Evolutionary conservation across 2,888 invertebrate species (phyloP).

Genomic region (Lordiphosa andalusiaca): DNA sequence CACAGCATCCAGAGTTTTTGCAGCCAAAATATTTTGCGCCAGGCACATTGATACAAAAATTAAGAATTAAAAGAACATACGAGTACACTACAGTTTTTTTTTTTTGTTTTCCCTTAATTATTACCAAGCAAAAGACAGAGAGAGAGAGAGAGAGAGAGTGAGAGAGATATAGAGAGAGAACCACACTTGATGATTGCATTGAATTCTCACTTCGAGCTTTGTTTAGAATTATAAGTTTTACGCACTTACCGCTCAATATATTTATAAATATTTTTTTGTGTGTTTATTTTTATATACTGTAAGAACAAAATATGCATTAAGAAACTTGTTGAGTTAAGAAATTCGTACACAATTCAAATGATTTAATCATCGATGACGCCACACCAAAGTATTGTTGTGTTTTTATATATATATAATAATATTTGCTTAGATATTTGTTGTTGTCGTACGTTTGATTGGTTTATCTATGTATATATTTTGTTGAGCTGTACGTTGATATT

Average conservation of each 20-base stretch:
- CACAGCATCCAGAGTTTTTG: slow-evolving; percentile 37
- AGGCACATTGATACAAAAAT: slow-evolving; percentile 42
- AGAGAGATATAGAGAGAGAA: slow-evolving; percentile 1
- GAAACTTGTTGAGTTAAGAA: slow-evolving; percentile 17
- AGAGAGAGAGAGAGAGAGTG: slow-evolving; percentile 1
- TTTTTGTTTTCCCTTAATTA: slow-evolving; percentile 16
- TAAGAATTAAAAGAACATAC: slow-evolving; percentile 19
- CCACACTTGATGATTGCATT: slow-evolving; percentile 2
- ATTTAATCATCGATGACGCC: slow-evolving; percentile 66
- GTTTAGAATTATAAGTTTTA: slow-evolving; percentile 23
- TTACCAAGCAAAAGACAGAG: slow-evolving; percentile 12
- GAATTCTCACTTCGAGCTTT: slow-evolving; percentile 3
- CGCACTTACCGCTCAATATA: slow-evolving; percentile 32
- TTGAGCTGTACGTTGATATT: slow-evolving; percentile 17
- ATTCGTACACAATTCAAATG: slow-evolving; percentile 15
- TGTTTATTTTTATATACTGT: slow-evolving; percentile 12
- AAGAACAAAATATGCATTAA: slow-evolving; percentile 9
- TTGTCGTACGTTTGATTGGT: slow-evolving; percentile 32
- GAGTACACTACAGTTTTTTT: slow-evolving; percentile 34
- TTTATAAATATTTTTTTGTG: neutral
- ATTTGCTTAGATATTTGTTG: slow-evolving; percentile 17
- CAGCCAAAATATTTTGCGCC: slow-evolving; percentile 37
- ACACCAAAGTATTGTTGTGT: slow-evolving; percentile 13
- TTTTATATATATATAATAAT: neutral
- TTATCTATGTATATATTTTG: slow-evolving; percentile 25